phyloP scores from a whole-genome alignment of 2,797 vertebrate species.

The Anguilla obscura region DNA sequence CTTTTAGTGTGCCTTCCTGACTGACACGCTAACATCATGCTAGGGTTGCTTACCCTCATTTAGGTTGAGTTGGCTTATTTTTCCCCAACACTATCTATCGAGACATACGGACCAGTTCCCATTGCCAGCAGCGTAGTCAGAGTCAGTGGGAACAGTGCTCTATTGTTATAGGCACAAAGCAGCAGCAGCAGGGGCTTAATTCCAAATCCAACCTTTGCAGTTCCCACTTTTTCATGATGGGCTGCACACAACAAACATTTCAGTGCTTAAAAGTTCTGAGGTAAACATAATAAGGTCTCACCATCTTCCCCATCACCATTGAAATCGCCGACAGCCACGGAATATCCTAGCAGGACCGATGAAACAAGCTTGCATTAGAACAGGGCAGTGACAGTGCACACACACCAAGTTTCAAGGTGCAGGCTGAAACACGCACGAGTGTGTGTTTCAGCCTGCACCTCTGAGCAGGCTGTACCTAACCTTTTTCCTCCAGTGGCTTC shows the following conservation, averaged over 20 bases:
- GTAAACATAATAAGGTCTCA: slow-evolving; percentile 54
- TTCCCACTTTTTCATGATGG: not conserved
- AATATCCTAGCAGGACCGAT: slow-evolving; percentile 80
- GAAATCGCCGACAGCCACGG: slow-evolving; percentile 91
- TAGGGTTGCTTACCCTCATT: not conserved
- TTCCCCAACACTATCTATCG: too few relatives aligned
- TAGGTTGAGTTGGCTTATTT: not conserved
- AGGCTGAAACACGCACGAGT: not conserved
- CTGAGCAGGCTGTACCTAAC: not conserved
- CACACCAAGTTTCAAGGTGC: not conserved
- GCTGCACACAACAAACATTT: not conserved
- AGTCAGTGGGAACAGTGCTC: not conserved
- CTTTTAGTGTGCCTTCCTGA: not conserved
- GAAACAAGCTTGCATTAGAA: slow-evolving; percentile 29
- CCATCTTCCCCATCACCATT: slow-evolving; percentile 84
- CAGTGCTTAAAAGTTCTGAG: not conserved
- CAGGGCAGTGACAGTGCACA: not conserved
- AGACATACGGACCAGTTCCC: not conserved
- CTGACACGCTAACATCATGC: not conserved
- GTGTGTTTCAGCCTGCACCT: not conserved
- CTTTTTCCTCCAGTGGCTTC: not conserved
- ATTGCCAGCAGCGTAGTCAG: not conserved
- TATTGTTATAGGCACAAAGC: not conserved
- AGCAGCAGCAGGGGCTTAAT: not conserved
- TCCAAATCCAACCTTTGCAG: not conserved